Evolutionary conservation across 2,113 vertebrate species (phyloP).

Genomic region (Xiphophorus couchianus): DNA sequence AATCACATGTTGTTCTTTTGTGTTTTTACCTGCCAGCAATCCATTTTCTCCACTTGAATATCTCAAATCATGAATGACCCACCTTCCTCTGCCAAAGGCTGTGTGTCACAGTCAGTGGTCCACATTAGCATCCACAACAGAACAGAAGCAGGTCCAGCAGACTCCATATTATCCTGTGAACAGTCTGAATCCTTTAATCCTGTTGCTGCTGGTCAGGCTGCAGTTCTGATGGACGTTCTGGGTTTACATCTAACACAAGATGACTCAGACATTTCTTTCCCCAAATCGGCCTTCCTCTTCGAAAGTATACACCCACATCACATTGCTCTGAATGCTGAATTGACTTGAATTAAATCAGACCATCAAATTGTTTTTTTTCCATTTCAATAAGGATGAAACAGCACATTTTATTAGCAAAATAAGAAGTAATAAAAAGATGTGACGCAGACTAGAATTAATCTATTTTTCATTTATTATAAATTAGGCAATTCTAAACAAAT

Average conservation of each 20-base stretch:
- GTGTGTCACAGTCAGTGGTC: neutral
- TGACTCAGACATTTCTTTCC: neutral
- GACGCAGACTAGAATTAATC: no score
- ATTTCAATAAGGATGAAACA: no score
- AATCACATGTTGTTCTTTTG: neutral
- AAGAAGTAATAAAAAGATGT: no score
- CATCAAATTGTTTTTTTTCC: no score
- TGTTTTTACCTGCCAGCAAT: neutral
- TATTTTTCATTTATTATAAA: no score
- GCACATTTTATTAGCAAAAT: no score
- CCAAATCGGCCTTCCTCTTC: constrained; percentile 15
- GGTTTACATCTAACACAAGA: constrained; percentile 9
- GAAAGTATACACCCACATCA: neutral
- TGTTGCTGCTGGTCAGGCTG: neutral
- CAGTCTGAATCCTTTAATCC: no score
- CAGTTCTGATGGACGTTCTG: neutral
- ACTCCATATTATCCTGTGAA: neutral
- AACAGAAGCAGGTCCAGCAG: neutral
- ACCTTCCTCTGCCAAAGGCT: constrained; percentile 49
- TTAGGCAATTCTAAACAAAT: no score
- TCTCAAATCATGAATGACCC: constrained; percentile 3
- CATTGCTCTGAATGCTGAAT: no score
- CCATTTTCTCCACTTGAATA: neutral
- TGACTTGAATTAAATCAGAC: no score
- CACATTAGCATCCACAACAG: constrained; percentile 17